These are phyloP conservation scores for Sycophila texana DNA, from an alignment of 2,888 invertebrate genomes.

Conservation along the genomic window DNA sequence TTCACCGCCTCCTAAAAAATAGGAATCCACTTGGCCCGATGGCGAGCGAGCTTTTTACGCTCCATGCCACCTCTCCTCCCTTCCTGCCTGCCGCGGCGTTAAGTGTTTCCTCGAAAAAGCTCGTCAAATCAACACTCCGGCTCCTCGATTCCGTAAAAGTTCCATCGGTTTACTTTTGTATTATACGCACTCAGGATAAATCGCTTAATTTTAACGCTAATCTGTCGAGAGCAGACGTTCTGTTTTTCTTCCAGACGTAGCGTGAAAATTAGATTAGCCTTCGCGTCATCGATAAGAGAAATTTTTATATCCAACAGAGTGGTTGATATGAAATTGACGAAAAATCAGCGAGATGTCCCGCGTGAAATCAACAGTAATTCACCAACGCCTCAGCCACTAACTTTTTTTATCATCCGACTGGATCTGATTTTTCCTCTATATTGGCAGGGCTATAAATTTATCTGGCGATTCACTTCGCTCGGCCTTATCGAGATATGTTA, in stretches of 20 bases:
- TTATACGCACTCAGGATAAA: not conserved
- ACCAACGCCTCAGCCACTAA: not conserved
- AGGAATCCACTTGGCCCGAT: slow-evolving; percentile 30
- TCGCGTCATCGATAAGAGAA: not conserved
- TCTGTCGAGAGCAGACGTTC: not conserved
- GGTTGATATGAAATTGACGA: not conserved
- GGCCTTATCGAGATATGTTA: not conserved
- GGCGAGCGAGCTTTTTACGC: not conserved
- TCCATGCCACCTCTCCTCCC: not conserved
- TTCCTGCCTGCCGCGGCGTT: not conserved
- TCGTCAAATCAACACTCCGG: not conserved
- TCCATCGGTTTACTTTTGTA: not conserved
- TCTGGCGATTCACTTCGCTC: not conserved
- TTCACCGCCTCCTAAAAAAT: slow-evolving; percentile 50
- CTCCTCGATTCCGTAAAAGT: slow-evolving; percentile 15
- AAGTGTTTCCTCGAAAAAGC: slow-evolving; percentile 24
- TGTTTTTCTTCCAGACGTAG: not conserved
- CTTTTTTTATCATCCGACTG: not conserved
- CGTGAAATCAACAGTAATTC: not conserved
- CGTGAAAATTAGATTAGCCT: not conserved
- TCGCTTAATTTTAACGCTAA: not conserved
- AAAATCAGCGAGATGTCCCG: not conserved
- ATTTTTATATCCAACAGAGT: not conserved
- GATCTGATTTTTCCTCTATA: not conserved
- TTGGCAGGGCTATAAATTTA: slow-evolving; percentile 7